Conservation (phyloP, 1,140 invertebrate species). For the Calosoma granatense region DNA sequence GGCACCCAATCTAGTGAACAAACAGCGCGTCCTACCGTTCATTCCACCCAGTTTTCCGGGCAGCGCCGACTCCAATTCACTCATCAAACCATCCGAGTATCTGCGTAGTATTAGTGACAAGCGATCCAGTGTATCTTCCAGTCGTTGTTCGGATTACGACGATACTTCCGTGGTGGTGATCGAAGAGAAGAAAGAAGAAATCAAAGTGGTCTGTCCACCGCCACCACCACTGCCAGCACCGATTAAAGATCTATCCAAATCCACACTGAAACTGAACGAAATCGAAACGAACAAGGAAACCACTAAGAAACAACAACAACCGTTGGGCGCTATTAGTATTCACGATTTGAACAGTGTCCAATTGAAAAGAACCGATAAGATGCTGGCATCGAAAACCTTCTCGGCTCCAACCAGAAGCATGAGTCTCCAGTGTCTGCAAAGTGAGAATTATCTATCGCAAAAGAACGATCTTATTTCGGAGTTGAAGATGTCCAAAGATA, state of each 20-base stretch:
- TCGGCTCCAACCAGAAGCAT: constrained; percentile 64
- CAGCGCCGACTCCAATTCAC: constrained; percentile 55
- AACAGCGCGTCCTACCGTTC: constrained; percentile 74
- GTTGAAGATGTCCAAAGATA: constrained; percentile 80
- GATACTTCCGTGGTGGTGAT: constrained; percentile 16
- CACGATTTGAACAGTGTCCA: constrained; percentile 74
- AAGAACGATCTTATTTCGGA: constrained; percentile 85
- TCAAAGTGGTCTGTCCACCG: constrained; percentile 30
- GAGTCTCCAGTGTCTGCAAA: constrained; percentile 58
- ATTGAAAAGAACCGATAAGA: constrained; percentile 61
- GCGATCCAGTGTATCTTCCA: constrained; percentile 37
- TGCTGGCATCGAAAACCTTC: constrained; percentile 65
- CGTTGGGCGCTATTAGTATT: constrained; percentile 71
- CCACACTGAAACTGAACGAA: neutral
- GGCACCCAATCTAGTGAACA: constrained; percentile 60
- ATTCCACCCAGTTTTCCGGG: constrained; percentile 77
- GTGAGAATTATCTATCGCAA: constrained; percentile 57
- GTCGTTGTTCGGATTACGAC: constrained; percentile 21
- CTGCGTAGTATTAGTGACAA: constrained; percentile 67
- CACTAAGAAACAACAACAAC: constrained; percentile 48
- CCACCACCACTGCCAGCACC: constrained; percentile 45
- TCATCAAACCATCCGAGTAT: constrained; percentile 88
- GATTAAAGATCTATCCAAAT: constrained; percentile 1
- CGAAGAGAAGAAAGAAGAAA: constrained; percentile 13
- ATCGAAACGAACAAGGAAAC: constrained; percentile 19